These are phyloP conservation scores for Ataeniobius toweri DNA, from an alignment of 2,797 vertebrate genomes.

Conservation along the genomic window DNA sequence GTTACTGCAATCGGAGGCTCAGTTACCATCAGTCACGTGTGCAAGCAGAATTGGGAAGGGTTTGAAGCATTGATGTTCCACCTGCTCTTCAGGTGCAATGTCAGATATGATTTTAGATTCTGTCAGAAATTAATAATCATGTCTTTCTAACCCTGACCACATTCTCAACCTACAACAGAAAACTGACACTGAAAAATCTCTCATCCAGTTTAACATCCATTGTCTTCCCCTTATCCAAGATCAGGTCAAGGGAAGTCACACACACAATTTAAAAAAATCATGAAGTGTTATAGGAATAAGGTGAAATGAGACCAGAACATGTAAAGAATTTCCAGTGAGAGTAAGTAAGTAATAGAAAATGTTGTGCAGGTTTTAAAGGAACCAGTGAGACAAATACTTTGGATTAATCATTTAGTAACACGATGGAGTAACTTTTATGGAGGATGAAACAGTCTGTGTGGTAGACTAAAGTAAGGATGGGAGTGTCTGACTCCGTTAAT, in stretches of 20 bases:
- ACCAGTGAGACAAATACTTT: slow-evolving; percentile 17
- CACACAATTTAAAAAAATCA: no score
- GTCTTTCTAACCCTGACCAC: not conserved
- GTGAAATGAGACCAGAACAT: not conserved
- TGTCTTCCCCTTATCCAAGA: no score
- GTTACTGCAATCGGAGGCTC: not conserved
- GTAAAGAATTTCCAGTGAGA: not conserved
- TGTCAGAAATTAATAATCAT: not conserved
- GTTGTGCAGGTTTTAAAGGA: not conserved
- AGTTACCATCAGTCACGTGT: not conserved
- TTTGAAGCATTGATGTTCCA: no score
- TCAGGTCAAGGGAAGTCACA: no score
- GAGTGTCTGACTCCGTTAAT: slow-evolving; percentile 74
- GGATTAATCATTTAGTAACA: slow-evolving; percentile 44
- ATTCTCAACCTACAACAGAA: not conserved
- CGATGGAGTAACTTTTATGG: slow-evolving; percentile 13
- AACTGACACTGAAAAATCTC: not conserved
- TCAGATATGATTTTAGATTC: not conserved
- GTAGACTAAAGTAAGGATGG: slow-evolving; percentile 39
- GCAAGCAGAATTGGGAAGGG: no score
- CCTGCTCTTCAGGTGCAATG: no score
- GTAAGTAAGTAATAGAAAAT: not conserved
- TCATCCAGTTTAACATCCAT: no score
- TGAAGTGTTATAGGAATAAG: not conserved
- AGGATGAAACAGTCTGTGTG: slow-evolving; percentile 24